Evolutionary conservation across 92 coral and sea anemone genomes (phyloP), one percentile per base, ranked within the genome.

Genomic region (Galaxea fascicularis): DNA sequence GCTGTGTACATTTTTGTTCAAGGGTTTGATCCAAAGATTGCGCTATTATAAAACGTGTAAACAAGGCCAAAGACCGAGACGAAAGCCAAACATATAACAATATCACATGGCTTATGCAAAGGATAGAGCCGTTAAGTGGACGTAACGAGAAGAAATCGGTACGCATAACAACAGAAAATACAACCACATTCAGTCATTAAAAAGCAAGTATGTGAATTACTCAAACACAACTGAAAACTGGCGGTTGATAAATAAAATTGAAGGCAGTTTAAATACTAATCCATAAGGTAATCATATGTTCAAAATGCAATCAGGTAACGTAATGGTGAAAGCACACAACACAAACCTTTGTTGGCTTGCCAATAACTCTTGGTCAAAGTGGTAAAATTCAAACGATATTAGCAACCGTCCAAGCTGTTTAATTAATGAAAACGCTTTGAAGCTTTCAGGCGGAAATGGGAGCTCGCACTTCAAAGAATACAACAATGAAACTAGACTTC

Each of bases 241-340:
- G 21, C 27, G 52, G 8, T n/a, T 0, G 66, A 11, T 15, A 15
- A 54, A n/a, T n/a, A n/a, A n/a, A n/a, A 54, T 14, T 63, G 47
- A 54, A 31, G 49, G n/a, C 66, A 31, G 25, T 5, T 30, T 24
- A 29, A 75, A 54, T 11, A 16, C 7, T 21, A 75, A 57, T 75
- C 45, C 31, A 57, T n/a, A 18, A 31, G 57, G 41, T 54, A 54
- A 73, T 27, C 24, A 51, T 25, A 13, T 8, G 67, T 22, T 75
- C 30, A 30, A 75, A 75, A 13, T 10, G 52, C 53, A 54, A 56
- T 75, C 80, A 75, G 29, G 51, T 66, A 58, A 57, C 49, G 30
- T 75, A 75, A 56, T 75, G 21, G 24, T 75, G 51, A 30, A 65
- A 17, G 56, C 49, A 75, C 27, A 75, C 8, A 73, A n/a, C 66